Evolutionary conservation across 2,113 vertebrate species (phyloP).

Genomic region (Percina caprodes): DNA sequence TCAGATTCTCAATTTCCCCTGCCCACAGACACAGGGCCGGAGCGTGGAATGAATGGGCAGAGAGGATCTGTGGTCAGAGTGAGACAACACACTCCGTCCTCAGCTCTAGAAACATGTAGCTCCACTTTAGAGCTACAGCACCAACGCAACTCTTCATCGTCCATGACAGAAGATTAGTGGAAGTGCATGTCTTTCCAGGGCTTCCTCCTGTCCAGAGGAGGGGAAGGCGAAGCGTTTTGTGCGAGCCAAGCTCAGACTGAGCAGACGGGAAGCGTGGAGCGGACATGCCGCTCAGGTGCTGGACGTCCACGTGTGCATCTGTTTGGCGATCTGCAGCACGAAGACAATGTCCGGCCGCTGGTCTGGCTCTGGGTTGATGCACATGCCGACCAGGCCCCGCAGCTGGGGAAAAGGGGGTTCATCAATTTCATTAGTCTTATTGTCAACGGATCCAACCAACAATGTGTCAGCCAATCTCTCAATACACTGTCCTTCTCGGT

Average conservation of each 20-base stretch:
- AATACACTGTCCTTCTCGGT: too few relatives aligned
- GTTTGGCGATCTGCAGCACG: slow-evolving; percentile 67
- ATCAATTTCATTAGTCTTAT: background rate
- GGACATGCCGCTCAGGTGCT: slow-evolving; percentile 56
- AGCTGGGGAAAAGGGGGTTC: slow-evolving; percentile 41
- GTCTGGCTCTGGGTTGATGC: slow-evolving; percentile 70
- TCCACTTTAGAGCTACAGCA: slow-evolving; percentile 3
- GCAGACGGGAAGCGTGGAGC: slow-evolving; percentile 11
- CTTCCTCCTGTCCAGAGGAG: slow-evolving; percentile 20
- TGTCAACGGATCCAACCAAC: background rate
- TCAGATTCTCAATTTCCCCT: background rate
- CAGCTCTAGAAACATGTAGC: slow-evolving; percentile 21
- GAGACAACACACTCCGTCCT: slow-evolving; percentile 12
- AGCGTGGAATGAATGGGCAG: slow-evolving; percentile 44
- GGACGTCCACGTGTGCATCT: slow-evolving; percentile 69
- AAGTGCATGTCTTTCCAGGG: slow-evolving; percentile 1
- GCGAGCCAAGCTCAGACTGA: slow-evolving; percentile 6
- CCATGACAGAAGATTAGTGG: slow-evolving; percentile 12
- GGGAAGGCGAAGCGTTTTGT: slow-evolving; percentile 5
- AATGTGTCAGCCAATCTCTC: too few relatives aligned
- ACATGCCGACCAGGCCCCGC: slow-evolving; percentile 68
- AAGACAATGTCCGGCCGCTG: slow-evolving; percentile 74
- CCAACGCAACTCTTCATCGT: slow-evolving; percentile 1
- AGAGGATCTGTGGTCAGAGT: background rate
- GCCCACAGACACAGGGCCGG: background rate